Percentiles rank a stretch among this genome's conserved stretches.
Evolutionary conservation across 1,140 invertebrate species (phyloP).

Genomic region (Scaptomyza graminum): DNA sequence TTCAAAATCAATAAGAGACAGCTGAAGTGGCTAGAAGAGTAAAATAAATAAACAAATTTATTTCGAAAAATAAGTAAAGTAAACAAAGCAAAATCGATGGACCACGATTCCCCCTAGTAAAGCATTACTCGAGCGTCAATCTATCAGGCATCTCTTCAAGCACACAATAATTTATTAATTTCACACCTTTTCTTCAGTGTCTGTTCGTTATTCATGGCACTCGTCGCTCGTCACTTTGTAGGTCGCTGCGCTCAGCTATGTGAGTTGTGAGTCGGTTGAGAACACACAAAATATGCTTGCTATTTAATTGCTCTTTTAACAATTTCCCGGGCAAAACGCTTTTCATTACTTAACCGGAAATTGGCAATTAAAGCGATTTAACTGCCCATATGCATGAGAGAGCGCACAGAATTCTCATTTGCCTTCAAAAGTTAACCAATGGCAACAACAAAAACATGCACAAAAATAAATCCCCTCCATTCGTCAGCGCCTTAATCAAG

Average conservation of each 20-base stretch:
- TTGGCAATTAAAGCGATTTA: slow-evolving; percentile 82
- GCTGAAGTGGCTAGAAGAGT: slow-evolving; percentile 17
- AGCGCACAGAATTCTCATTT: slow-evolving; percentile 41
- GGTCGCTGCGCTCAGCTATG: background rate
- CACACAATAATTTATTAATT: slow-evolving; percentile 65
- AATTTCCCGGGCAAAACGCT: slow-evolving; percentile 68
- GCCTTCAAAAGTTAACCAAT: slow-evolving; percentile 27
- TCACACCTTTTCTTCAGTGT: background rate
- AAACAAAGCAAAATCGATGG: background rate
- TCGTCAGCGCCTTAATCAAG: slow-evolving; percentile 70
- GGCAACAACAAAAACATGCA: slow-evolving; percentile 22
- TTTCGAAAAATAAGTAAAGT: background rate
- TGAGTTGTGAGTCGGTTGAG: slow-evolving; percentile 15
- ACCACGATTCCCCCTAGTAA: too few species aligned
- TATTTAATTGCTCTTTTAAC: slow-evolving; percentile 71
- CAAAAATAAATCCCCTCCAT: background rate
- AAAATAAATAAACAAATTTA: background rate
- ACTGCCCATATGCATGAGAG: slow-evolving; percentile 62
- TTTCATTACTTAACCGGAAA: slow-evolving; percentile 82
- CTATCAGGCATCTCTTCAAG: too few species aligned
- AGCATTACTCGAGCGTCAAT: background rate
- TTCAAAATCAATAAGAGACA: slow-evolving; percentile 4
- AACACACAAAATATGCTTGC: slow-evolving; percentile 61
- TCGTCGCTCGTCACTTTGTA: background rate
- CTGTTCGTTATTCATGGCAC: slow-evolving; percentile 13